Evolutionary conservation across 1,140 invertebrate species (phyloP).

Genomic region (Drosophila melanica): DNA sequence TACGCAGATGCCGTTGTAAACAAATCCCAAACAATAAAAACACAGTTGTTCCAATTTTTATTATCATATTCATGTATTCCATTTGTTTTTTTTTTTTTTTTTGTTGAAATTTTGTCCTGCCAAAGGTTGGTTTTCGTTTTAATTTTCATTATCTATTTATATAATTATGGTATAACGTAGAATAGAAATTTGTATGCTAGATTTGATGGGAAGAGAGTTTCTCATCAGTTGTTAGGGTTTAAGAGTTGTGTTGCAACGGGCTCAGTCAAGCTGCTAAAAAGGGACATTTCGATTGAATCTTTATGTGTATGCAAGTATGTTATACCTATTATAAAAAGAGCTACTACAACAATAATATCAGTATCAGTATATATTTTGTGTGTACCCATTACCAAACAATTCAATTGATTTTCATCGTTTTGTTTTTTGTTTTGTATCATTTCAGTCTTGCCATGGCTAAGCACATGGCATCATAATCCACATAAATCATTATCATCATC

Average conservation of each 20-base stretch:
- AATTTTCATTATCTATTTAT: slow-evolving; percentile 57
- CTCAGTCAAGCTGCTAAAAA: slow-evolving; percentile 65
- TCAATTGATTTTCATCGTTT: slow-evolving; percentile 42
- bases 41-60: slow-evolving; percentile 9
- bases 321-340: slow-evolving; percentile 67
- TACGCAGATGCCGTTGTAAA: too few species aligned
- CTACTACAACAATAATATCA: slow-evolving; percentile 79
- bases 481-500: slow-evolving; percentile 35
- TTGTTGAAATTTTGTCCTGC: slow-evolving; percentile 57
- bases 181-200: slow-evolving; percentile 76
- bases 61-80: slow-evolving; percentile 63
- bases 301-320: slow-evolving; percentile 24
- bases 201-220: slow-evolving; percentile 50
- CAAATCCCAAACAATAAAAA: slow-evolving; percentile 1
- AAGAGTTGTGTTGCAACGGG: slow-evolving; percentile 40
- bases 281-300: slow-evolving; percentile 36
- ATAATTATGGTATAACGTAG: slow-evolving; percentile 63
- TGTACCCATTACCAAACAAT: slow-evolving; percentile 71
- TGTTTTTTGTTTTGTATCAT: slow-evolving; percentile 59
- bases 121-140: slow-evolving; percentile 34
- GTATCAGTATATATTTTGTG: slow-evolving; percentile 50
- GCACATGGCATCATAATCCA: slow-evolving; percentile 61
- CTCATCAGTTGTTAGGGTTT: slow-evolving; percentile 37
- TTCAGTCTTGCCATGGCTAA: slow-evolving; percentile 71
- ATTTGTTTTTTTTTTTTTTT: slow-evolving; percentile 28